Evolutionary conservation across 2,888 invertebrate species (phyloP).

Genomic region (Pelosia muscerda): DNA sequence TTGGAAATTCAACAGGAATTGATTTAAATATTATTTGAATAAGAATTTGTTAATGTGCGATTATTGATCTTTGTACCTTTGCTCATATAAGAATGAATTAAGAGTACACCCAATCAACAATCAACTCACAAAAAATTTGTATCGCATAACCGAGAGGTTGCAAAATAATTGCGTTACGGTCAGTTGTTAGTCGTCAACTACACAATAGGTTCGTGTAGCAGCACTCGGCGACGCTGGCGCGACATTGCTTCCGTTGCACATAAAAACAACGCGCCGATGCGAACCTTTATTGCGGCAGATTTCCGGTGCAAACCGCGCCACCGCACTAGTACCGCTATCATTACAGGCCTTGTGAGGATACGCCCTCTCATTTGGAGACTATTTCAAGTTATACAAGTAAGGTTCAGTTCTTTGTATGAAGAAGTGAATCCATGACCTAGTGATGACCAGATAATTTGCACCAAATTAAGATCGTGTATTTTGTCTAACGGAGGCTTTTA

Average conservation of each 20-base stretch:
- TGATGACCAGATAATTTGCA: too few species aligned
- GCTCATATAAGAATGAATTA: too few species aligned
- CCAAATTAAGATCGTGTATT: too few species aligned
- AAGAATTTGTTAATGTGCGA: too few species aligned
- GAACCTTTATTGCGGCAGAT: slow-evolving; percentile 60
- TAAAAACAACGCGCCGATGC: slow-evolving; percentile 59
- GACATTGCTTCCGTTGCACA: slow-evolving; percentile 57
- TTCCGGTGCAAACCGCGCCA: slow-evolving; percentile 45
- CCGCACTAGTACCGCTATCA: slow-evolving; percentile 48
- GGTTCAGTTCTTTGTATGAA: neutral
- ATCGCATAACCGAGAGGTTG: neutral
- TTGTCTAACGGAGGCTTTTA: too few species aligned
- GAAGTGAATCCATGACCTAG: too few species aligned
- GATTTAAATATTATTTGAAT: too few species aligned
- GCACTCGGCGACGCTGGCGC: slow-evolving; percentile 50
- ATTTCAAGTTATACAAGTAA: neutral
- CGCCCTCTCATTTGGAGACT: slow-evolving; percentile 29
- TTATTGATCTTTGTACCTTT: too few species aligned
- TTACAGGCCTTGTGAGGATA: slow-evolving; percentile 38
- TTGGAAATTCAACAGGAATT: too few species aligned
- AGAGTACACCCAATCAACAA: too few species aligned
- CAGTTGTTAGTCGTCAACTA: slow-evolving; percentile 23
- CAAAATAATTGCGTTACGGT: slow-evolving; percentile 16
- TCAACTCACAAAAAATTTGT: too few species aligned
- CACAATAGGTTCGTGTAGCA: slow-evolving; percentile 24